phyloP scores from a whole-genome alignment of 2,888 invertebrate species.

The Ochropleura leucogaster region DNA sequence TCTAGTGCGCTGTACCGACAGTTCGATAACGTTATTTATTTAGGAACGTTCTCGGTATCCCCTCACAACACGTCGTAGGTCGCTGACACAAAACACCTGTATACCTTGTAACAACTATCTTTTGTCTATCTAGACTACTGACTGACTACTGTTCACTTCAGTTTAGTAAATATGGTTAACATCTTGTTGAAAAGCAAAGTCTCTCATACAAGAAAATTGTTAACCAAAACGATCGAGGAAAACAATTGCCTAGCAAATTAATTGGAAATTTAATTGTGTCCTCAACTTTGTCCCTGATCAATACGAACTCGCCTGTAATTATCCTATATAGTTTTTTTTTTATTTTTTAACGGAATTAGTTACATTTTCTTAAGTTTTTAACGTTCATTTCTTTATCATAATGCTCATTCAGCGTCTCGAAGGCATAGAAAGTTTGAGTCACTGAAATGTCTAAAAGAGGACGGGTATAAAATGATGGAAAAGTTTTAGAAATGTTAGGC shows the following conservation, averaged over 20 bases:
- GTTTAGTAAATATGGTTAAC: constrained; percentile 5
- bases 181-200: constrained; percentile 11
- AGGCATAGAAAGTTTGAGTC: constrained; percentile 16
- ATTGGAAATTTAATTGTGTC: constrained; percentile 40
- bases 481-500: constrained; percentile 28
- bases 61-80: constrained; percentile 13
- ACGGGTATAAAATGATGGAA: constrained; percentile 6
- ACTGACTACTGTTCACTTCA: background rate
- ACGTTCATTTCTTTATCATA: constrained; percentile 1
- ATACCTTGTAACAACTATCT: constrained; percentile 15
- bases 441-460: constrained; percentile 9
- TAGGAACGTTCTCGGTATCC: constrained; percentile 68
- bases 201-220: background rate
- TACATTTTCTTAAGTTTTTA: background rate
- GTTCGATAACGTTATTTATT: constrained; percentile 74
- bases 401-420: constrained; percentile 17
- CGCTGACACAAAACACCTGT: constrained; percentile 43
- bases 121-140: constrained; percentile 17
- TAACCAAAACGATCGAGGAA: background rate
- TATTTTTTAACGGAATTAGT: background rate
- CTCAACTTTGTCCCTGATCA: constrained; percentile 1
- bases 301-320: background rate
- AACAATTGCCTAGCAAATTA: constrained; percentile 9
- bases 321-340: background rate
- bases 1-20: constrained; percentile 63